Base-by-base conservation (phyloP, 2,113 vertebrate species). In the Myocastor coypus region DNA sequence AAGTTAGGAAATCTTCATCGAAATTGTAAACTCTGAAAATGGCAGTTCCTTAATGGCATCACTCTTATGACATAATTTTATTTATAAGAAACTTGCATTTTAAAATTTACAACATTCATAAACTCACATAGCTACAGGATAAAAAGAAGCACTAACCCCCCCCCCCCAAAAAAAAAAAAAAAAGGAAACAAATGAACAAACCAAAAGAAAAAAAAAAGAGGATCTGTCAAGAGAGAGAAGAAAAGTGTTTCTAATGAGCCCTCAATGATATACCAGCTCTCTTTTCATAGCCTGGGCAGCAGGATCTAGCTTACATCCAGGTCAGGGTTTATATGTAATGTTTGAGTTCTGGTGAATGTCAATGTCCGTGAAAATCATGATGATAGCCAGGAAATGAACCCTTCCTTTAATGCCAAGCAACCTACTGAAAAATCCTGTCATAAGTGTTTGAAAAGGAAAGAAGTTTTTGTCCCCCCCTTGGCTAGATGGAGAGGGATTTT, bases 281-380 rank as follows among this genome's bases (percentile, higher is more conserved):
- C 3, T 83, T 92, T 92, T 73, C 55, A 37, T 37, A 63, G 59
- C 80, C 82, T 59, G 94, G 87, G 92, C 46, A 0, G 80, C 81
- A 90, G 77, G 81, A 91, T 92, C 81, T 85, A 91, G 89, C 81
- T 92, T 96, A 92, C 87, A 82, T 78, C 24, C 24, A 64, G 92
- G 90, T 93, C 87, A 91, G 77, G 55, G 75, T 92, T 94, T 93
- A 64, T 75, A 50, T 94, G 87, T 90, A 96, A 96, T 96, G 87
- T 97, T 97, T 82, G 95, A 61, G 85, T 94, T 71, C 86, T 97
- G 90, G 61, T 96, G 96, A 96, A 95, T 92, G 97, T 86, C 95
- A 94, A 96, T 97, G 40, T 95, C 91, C 89, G 83, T 87, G 86
- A 96, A 97, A 97, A 97, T 91, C 94, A 93, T 83, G 73, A 73